phyloP scores from a whole-genome alignment of 2,113 vertebrate species.

The Clarias gariepinus region DNA sequence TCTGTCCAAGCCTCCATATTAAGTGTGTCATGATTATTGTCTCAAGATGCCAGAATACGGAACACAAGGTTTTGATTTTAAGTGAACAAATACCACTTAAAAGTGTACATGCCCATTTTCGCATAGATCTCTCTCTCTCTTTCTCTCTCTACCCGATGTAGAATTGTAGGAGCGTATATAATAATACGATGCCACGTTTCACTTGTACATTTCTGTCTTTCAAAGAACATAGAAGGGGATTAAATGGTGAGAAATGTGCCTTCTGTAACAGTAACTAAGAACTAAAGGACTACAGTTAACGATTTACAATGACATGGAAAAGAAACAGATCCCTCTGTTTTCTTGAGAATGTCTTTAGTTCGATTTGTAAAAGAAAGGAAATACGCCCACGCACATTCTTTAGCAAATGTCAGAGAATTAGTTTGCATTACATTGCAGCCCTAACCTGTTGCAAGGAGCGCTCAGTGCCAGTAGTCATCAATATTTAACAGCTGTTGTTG shows the following conservation, averaged over 20 bases:
- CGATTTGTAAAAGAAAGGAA: background rate
- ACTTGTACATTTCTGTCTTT: background rate
- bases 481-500: conserved; percentile 98
- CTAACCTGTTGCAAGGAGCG: conserved; percentile 84
- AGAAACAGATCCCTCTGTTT: background rate
- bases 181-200: background rate
- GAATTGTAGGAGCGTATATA: background rate
- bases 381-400: conserved; percentile 72
- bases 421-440: conserved; percentile 84
- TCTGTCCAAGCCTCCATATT: background rate
- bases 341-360: background rate
- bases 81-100: background rate
- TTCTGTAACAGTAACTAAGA: background rate
- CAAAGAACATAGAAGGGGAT: background rate
- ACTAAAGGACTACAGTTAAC: background rate
- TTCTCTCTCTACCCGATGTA: background rate
- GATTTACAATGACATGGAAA: background rate
- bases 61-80: background rate
- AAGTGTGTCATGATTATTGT: background rate
- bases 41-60: background rate
- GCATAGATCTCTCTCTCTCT: background rate
- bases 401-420: conserved; percentile 86
- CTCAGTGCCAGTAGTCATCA: conserved; percentile 92
- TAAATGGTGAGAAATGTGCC: background rate
- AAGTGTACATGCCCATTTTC: background rate